Evolutionary conservation across 2,888 invertebrate genomes (phyloP).

Genomic region (Limnephilus rhombicus): DNA sequence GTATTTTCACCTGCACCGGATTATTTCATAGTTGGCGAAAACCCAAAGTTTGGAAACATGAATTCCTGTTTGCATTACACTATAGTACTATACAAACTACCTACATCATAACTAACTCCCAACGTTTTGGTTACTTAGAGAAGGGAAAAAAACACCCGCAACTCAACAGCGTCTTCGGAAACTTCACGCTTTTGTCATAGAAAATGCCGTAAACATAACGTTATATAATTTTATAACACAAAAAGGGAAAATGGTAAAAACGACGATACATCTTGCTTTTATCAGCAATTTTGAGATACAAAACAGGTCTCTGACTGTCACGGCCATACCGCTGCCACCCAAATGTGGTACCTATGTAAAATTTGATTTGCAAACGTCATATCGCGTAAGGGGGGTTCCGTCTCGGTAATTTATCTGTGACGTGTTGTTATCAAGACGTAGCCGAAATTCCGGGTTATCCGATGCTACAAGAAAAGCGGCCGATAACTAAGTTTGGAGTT

Average conservation of each 20-base stretch:
- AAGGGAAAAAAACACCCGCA: background rate
- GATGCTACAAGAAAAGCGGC: slow-evolving; percentile 6
- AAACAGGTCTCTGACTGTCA: background rate
- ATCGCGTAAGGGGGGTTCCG: slow-evolving; percentile 4
- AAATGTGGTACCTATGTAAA: slow-evolving; percentile 16
- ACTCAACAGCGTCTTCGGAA: background rate
- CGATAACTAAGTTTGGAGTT: background rate
- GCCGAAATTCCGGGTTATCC: slow-evolving; percentile 6
- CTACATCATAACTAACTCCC: background rate
- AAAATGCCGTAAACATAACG: background rate
- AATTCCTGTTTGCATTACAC: no score
- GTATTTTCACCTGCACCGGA: background rate
- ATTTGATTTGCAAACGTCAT: slow-evolving; percentile 48
- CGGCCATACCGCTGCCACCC: background rate
- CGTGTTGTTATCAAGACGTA: slow-evolving; percentile 54
- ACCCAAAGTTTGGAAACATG: no score
- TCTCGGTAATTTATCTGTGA: slow-evolving; percentile 29
- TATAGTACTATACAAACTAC: no score
- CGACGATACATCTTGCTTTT: background rate
- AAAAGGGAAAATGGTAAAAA: background rate
- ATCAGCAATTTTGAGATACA: background rate
- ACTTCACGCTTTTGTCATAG: background rate
- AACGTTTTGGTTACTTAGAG: background rate
- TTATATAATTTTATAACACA: background rate
- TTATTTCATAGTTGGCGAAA: background rate